Evolutionary conservation across 2,888 invertebrate genomes (phyloP).

Genomic region (Oasisia sp.): DNA sequence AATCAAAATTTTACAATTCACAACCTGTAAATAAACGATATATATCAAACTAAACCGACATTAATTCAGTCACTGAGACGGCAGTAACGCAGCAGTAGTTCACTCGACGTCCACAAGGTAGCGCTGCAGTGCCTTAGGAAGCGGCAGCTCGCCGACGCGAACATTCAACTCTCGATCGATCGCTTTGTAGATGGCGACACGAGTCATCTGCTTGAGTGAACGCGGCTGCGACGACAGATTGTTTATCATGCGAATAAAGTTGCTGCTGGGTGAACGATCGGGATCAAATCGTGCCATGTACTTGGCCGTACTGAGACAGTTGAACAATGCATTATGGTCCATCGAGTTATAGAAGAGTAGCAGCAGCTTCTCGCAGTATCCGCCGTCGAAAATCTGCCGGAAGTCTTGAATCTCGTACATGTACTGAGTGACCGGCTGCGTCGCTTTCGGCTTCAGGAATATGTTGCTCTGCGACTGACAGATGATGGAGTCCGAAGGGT

Average conservation of each 20-base stretch:
- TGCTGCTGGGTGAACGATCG: slow-evolving; percentile 64
- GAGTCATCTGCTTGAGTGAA: slow-evolving; percentile 78
- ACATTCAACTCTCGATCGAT: slow-evolving; percentile 75
- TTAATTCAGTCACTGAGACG: neutral
- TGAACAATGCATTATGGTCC: slow-evolving; percentile 76
- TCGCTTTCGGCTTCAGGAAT: slow-evolving; percentile 68
- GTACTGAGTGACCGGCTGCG: slow-evolving; percentile 72
- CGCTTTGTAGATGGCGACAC: slow-evolving; percentile 77
- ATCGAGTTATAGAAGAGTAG: slow-evolving; percentile 70
- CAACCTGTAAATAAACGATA: neutral
- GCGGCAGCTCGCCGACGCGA: slow-evolving; percentile 74
- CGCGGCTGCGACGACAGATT: slow-evolving; percentile 76
- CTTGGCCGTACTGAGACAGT: slow-evolving; percentile 76
- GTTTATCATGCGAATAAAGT: slow-evolving; percentile 69
- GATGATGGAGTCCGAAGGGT: slow-evolving; percentile 68
- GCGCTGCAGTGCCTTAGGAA: slow-evolving; percentile 76
- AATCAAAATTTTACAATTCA: neutral
- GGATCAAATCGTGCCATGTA: slow-evolving; percentile 70
- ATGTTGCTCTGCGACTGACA: slow-evolving; percentile 70
- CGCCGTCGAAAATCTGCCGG: slow-evolving; percentile 69
- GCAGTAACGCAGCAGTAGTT: neutral
- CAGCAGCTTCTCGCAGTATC: slow-evolving; percentile 74
- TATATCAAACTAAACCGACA: neutral
- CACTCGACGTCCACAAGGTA: slow-evolving; percentile 72
- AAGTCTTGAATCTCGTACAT: slow-evolving; percentile 78